Evolutionary conservation across 92 coral and sea anemone species (phyloP).

Genomic region (Siderastrea radians): DNA sequence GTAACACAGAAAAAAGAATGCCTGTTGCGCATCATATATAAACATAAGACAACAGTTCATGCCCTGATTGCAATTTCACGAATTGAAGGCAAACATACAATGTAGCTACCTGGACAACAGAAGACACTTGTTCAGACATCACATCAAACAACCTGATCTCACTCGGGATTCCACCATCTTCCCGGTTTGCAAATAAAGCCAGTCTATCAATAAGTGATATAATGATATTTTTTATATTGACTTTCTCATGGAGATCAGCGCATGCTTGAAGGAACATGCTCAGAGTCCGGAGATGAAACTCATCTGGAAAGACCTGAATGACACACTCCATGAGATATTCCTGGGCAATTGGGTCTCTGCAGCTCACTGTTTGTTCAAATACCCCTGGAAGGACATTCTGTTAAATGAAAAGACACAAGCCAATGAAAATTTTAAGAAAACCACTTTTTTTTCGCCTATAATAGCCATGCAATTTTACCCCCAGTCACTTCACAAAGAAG

Average conservation of each 20-base stretch:
- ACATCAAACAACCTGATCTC: conserved; percentile 93
- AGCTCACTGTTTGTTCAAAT: conserved; percentile 92
- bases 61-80: neutral
- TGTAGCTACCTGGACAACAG: conserved; percentile 92
- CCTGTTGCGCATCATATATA: too few species aligned
- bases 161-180: conserved; percentile 98
- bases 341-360: conserved; percentile 97
- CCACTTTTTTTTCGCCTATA: too few species aligned
- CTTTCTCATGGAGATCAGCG: conserved; percentile 91
- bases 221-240: conserved; percentile 96
- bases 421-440: neutral
- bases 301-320: conserved; percentile 99
- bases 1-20: too few species aligned
- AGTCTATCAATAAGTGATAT: conserved; percentile 93
- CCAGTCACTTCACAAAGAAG: too few species aligned
- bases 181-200: conserved; percentile 96
- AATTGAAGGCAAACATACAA: neutral
- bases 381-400: conserved; percentile 94
- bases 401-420: neutral
- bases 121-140: conserved; percentile 97
- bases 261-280: conserved; percentile 89
- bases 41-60: neutral
- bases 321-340: conserved; percentile 99
- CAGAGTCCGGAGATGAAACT: conserved; percentile 95
- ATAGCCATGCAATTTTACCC: too few species aligned